Base-by-base conservation (phyloP, 1,140 invertebrate genomes). In the Neodiprion virginianus region DNA sequence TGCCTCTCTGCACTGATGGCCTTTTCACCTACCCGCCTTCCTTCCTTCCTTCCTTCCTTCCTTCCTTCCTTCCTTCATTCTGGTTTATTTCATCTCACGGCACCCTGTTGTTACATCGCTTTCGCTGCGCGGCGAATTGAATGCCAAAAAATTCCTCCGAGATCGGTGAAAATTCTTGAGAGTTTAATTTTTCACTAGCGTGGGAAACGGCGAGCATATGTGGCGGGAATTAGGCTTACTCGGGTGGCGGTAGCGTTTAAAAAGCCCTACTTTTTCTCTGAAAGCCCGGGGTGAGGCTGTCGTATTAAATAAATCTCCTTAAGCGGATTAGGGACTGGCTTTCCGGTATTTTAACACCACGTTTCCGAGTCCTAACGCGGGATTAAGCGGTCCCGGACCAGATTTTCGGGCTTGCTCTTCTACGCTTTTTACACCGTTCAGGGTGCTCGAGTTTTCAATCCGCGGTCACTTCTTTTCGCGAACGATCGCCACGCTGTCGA, bases 281-380 rank as follows among this genome's bases (percentile, higher is more conserved):
- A 81, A 76, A 78, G 79, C 79, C 78, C 77, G 80, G 85, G 79
- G 77, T 78, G 76, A 83, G 77, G 79, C 80, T 81, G 83, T 84
- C 50, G 80, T 85, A 86, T 86, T 85, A 87, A 86, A 87, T 85
- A 85, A 82, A 86, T 84, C 81, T 83, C 79, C 80, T 85, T 86
- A 87, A 87, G 81, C 81, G 84, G 84, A 85, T 87, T 84, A 86
- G 80, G 78, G 79, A 77, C 79, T 83, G 80, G 82, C 80, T 87
- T 86, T 86, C 82, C 83, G 83, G 84, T 85, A 84, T 87, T 86
- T 87, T 87, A 86, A 86, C 83, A 76, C 80, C 74, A 79, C 82
- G 79, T 86, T 83, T 85, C 84, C 72, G 75, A 82, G 78, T 80
- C 79, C 80, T 82, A 80, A 83, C 81, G 72, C 77, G 77, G 79